Conservation (phyloP, 2,113 vertebrate genomes). For the Ceyx cyanopectus region DNA sequence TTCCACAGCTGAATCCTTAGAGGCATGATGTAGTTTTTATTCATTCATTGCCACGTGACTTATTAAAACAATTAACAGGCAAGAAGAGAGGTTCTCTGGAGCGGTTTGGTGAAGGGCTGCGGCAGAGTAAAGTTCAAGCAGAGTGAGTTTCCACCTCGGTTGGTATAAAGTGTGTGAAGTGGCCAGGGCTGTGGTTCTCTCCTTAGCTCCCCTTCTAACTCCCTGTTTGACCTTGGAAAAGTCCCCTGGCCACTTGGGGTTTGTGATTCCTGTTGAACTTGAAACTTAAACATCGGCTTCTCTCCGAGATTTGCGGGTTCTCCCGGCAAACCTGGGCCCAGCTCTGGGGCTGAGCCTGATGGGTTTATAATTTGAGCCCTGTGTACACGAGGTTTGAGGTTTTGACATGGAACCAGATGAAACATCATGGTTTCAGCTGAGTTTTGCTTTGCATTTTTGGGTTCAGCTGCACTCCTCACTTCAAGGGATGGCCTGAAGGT, state of each 20-base stretch:
- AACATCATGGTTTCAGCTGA: slow-evolving; percentile 39
- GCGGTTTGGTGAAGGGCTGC: background rate
- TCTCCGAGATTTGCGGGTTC: background rate
- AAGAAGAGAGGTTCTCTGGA: slow-evolving; percentile 43
- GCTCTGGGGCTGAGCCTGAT: slow-evolving; percentile 24
- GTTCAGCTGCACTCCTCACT: background rate
- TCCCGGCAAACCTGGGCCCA: background rate
- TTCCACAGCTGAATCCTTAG: slow-evolving; percentile 64
- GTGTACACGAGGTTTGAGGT: slow-evolving; percentile 36
- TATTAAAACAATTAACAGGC: slow-evolving; percentile 67
- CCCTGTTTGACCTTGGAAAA: slow-evolving; percentile 9
- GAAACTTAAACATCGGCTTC: background rate
- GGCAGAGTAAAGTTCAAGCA: background rate
- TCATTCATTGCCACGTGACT: slow-evolving; percentile 65
- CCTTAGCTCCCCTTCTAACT: background rate
- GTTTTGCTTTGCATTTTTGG: slow-evolving; percentile 46
- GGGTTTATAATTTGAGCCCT: slow-evolving; percentile 48
- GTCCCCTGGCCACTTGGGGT: background rate
- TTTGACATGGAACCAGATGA: slow-evolving; percentile 60
- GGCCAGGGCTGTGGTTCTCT: background rate
- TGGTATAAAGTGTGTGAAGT: background rate
- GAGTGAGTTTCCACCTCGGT: slow-evolving; percentile 3
- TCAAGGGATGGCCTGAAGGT: background rate
- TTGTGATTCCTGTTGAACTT: background rate
- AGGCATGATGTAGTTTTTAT: slow-evolving; percentile 62